These are phyloP conservation scores for Macrophya alboannulata DNA, from an alignment of 2,888 invertebrate species.

Conservation along the genomic window DNA sequence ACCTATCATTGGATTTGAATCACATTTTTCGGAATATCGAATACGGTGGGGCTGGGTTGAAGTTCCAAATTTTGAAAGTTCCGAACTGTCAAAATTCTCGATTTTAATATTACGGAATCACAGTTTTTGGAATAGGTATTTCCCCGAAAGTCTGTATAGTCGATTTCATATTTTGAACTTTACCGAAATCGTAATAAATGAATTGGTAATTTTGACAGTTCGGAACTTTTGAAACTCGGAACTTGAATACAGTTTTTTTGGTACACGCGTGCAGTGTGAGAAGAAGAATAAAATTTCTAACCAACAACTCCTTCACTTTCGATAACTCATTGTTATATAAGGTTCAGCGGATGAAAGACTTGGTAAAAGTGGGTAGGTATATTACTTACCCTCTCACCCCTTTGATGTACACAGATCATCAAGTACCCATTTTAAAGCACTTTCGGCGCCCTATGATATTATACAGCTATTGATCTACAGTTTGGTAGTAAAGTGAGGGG, in stretches of 20 bases:
- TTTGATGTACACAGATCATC: slow-evolving; percentile 23
- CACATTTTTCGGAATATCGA: neutral
- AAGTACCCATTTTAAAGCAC: slow-evolving; percentile 26
- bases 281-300: neutral
- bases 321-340: neutral
- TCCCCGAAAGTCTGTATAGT: no score
- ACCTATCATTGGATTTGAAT: neutral
- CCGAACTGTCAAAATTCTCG: no score
- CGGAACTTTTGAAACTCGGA: no score
- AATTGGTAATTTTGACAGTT: no score
- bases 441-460: neutral
- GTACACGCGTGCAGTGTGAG: neutral
- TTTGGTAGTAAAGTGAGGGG: neutral
- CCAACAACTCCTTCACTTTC: neutral
- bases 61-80: no score
- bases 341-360: slow-evolving; percentile 16
- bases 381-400: slow-evolving; percentile 9
- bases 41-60: no score
- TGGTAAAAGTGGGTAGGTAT: slow-evolving; percentile 10
- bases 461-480: slow-evolving; percentile 8
- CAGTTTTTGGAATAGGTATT: no score
- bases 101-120: no score
- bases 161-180: no score
- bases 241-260: no score
- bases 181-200: no score